Conservation (phyloP, 2,888 invertebrate genomes). For the Ernsta delagoae region DNA sequence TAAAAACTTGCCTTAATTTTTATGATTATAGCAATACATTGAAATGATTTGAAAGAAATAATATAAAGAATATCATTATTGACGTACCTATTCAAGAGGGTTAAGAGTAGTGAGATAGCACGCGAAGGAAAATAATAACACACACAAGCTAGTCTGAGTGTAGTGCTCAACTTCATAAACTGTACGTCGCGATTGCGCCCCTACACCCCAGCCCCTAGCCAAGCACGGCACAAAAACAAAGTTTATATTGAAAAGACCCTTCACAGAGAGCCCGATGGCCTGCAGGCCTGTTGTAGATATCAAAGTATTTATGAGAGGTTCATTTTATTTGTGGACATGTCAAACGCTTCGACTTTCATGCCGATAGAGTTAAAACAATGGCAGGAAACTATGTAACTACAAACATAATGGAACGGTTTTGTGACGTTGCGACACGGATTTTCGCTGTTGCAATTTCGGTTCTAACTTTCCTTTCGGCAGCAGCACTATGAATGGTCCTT, state of each 20-base stretch:
- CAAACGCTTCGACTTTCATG: background rate
- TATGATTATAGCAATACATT: too few species aligned
- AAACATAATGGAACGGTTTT: background rate
- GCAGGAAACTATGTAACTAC: background rate
- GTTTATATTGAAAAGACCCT: background rate
- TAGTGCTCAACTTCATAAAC: too few species aligned
- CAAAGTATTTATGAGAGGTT: background rate
- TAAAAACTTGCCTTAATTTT: too few species aligned
- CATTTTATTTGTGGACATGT: conserved; percentile 4
- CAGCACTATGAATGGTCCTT: background rate
- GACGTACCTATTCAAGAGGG: too few species aligned
- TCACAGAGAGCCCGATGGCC: background rate
- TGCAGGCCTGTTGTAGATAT: background rate
- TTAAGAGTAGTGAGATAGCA: too few species aligned
- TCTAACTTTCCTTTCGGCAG: background rate
- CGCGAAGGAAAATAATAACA: too few species aligned
- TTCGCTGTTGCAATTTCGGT: background rate
- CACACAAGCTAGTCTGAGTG: too few species aligned
- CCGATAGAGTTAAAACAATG: background rate
- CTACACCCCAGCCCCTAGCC: too few species aligned
- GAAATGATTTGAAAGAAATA: too few species aligned
- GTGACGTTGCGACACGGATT: background rate
- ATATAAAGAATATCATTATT: too few species aligned
- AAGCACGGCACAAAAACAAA: too few species aligned
- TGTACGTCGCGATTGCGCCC: too few species aligned